Conservation (phyloP, 2,113 vertebrate genomes). For the Melanostigma gelatinosum region DNA sequence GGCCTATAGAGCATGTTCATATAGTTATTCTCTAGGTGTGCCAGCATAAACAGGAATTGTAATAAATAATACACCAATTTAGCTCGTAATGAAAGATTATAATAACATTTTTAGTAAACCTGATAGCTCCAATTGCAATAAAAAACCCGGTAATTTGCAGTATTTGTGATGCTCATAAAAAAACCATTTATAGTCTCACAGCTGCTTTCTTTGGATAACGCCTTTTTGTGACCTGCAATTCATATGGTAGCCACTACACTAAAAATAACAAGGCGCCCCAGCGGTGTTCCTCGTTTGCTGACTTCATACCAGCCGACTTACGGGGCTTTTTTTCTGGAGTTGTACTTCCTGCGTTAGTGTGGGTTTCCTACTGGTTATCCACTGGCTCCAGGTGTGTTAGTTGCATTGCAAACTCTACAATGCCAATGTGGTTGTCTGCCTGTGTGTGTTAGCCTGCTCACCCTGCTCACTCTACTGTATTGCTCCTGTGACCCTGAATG, state of each 20-base stretch:
- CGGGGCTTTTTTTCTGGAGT: not conserved
- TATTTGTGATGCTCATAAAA: not conserved
- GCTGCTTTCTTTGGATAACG: not conserved
- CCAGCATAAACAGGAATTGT: not conserved
- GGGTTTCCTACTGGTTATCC: not conserved
- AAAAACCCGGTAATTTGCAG: too few species aligned
- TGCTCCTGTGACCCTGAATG: conserved; percentile 1
- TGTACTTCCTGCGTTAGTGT: not conserved
- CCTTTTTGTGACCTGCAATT: not conserved
- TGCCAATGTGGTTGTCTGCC: not conserved
- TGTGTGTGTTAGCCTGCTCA: not conserved
- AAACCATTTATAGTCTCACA: not conserved
- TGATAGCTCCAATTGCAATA: not conserved
- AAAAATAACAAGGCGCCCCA: not conserved
- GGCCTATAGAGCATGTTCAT: too few species aligned
- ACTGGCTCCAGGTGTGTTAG: not conserved
- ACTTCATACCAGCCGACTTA: not conserved
- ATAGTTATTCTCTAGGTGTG: not conserved
- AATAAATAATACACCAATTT: not conserved
- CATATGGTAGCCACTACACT: not conserved
- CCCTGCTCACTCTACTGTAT: not conserved
- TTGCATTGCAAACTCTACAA: not conserved
- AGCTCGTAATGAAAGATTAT: not conserved
- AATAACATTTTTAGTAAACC: not conserved
- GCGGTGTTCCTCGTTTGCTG: not conserved